Base-by-base conservation (phyloP, 2,888 invertebrate genomes). In the Ceriagrion tenellum region DNA sequence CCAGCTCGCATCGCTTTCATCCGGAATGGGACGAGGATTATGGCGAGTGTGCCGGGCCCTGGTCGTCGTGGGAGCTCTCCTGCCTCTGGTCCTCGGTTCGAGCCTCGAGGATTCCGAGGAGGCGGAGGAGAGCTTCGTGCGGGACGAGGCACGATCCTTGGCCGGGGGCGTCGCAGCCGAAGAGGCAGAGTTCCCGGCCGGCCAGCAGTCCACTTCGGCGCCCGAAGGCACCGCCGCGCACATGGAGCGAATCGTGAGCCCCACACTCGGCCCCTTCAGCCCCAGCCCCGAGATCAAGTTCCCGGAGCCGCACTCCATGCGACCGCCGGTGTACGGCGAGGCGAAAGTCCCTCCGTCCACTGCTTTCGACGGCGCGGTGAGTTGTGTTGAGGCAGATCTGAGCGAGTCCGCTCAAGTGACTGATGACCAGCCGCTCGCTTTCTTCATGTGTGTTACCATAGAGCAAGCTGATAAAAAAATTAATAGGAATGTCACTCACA, bases 281-380 rank as follows among this genome's bases (percentile, higher is more conserved):
- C 93, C 93, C 16, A 93, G 93, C 69, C 93, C 93, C 16, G 47
- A 63, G 74, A 69, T 93, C 69, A 93, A 93, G 47, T 93, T 93
- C 69, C 93, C 93, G 13, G 93, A 93, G 81, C 26, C 93, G 26
- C 89, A 20, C n/a, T 74, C 47, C 23, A 47, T 63, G 26, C 35
- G 35, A 2, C 69, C 69, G 12, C 47, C 93, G 6, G 47, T 47
- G 40, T 47, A 93, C n/a, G 93, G 93, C 20, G 69, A 93, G 55
- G 47, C 69, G 26, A 69, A 93, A n/a, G 12, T 69, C 8, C 47
- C 69, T 0, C 81, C 12, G 30, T 30, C n/a, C 74, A 10, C 74
- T 30, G 13, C 35, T 12, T n/a, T 81, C 81, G 81, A 16, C 81
- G 16, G 13, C 10, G 30, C 81, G 35, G 81, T 81, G 81, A 35